Percentiles rank a stretch among this genome's conserved stretches.
Conservation (phyloP, 2,797 vertebrate genomes). For the Apodemus agrarius region DNA sequence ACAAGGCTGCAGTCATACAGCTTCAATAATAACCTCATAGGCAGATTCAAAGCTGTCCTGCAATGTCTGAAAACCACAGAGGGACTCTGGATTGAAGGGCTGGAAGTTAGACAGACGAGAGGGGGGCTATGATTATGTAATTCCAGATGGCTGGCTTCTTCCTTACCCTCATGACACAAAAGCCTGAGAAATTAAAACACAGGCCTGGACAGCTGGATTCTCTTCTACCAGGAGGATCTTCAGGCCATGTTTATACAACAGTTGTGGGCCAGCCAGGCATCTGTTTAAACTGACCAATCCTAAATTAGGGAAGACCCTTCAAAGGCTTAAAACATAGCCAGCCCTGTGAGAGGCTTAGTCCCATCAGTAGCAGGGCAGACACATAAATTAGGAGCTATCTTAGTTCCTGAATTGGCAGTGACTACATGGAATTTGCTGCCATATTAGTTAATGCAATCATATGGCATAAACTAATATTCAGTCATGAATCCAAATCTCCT, state of each 20-base stretch:
- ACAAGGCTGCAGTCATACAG: not conserved
- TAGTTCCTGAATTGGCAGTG: not conserved
- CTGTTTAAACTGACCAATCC: not conserved
- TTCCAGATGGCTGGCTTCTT: not conserved
- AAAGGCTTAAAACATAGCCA: not conserved
- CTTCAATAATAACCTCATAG: not conserved
- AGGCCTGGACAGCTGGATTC: not conserved
- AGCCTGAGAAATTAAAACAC: not conserved
- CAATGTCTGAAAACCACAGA: not conserved
- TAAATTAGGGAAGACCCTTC: not conserved
- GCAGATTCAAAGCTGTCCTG: not conserved
- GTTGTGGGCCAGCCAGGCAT: not conserved
- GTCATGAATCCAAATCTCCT: not conserved
- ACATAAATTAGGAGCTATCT: not conserved
- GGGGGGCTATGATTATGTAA: too few relatives aligned
- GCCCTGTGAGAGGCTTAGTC: too few relatives aligned
- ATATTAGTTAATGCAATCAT: not conserved
- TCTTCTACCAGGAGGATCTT: not conserved
- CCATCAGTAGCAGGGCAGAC: not conserved
- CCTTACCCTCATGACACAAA: not conserved
- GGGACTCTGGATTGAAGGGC: not conserved
- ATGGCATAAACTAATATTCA: not conserved
- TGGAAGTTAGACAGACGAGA: not conserved
- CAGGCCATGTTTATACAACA: not conserved
- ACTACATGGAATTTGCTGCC: not conserved